Evolutionary conservation across 2,113 vertebrate species (phyloP).

Genomic region (Anoura caudifer): DNA sequence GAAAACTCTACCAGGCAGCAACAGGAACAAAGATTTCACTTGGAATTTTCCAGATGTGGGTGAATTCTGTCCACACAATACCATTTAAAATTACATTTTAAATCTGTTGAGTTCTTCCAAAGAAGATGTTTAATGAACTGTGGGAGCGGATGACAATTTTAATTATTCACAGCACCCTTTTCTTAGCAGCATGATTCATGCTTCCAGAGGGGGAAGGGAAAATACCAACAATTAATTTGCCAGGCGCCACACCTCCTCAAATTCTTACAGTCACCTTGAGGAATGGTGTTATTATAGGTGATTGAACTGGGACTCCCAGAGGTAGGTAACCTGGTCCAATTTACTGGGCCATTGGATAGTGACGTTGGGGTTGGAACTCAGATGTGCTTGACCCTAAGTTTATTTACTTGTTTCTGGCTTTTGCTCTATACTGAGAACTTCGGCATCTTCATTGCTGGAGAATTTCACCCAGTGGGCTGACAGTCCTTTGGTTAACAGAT

Average conservation of each 20-base stretch:
- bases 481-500: background rate
- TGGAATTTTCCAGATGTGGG: slow-evolving; percentile 29
- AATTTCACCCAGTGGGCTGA: background rate
- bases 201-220: background rate
- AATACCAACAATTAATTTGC: background rate
- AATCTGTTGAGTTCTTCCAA: slow-evolving; percentile 34
- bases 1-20: background rate
- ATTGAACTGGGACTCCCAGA: background rate
- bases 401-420: background rate
- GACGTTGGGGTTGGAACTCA: background rate
- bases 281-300: background rate
- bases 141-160: slow-evolving; percentile 27
- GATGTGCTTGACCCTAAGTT: background rate
- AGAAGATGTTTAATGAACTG: slow-evolving; percentile 26
- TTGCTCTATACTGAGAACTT: background rate
- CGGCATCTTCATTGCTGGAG: background rate
- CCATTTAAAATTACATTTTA: slow-evolving; percentile 49
- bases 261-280: background rate
- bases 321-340: background rate
- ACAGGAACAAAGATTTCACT: slow-evolving; percentile 3
- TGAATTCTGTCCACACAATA: slow-evolving; percentile 40
- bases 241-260: background rate
- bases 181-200: slow-evolving; percentile 4
- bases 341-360: background rate
- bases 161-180: slow-evolving; percentile 38